phyloP scores from a whole-genome alignment of 2,797 vertebrate species.

The Lepus townsendii region DNA sequence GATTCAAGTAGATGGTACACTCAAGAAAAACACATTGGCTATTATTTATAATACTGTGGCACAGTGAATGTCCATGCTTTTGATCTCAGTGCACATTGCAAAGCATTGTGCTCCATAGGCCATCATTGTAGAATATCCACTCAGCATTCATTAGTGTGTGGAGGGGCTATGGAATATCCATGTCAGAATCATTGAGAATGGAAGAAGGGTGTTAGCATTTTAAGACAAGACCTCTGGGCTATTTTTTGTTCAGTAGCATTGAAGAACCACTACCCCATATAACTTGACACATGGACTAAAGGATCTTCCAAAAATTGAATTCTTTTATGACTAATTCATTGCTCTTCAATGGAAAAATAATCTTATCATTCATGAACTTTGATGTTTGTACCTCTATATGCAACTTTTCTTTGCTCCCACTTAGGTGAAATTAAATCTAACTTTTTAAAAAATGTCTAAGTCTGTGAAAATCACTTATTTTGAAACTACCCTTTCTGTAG shows the following conservation, averaged over 20 bases:
- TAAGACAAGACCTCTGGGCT: accelerated
- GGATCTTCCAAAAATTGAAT: not conserved
- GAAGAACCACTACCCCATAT: not conserved
- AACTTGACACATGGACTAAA: not conserved
- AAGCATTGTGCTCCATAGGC: not conserved
- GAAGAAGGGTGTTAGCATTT: not conserved
- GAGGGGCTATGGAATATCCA: accelerated
- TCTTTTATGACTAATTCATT: not conserved
- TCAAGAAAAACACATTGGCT: not conserved
- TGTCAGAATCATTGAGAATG: not conserved
- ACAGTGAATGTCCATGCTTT: not conserved
- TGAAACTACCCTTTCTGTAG: not conserved
- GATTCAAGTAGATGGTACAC: not conserved
- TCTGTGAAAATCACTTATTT: slow-evolving; percentile 35
- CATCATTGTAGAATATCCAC: not conserved
- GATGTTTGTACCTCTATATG: not conserved
- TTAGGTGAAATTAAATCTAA: not conserved
- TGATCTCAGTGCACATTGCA: not conserved
- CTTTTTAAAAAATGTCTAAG: slow-evolving; percentile 27
- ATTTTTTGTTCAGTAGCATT: not conserved
- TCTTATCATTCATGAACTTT: not conserved
- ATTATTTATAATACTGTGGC: not conserved
- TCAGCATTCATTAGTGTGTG: not conserved
- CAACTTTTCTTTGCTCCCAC: not conserved
- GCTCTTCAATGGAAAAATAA: not conserved